Conservation (phyloP, 2,113 vertebrate genomes). For the Anguilla japonica region DNA sequence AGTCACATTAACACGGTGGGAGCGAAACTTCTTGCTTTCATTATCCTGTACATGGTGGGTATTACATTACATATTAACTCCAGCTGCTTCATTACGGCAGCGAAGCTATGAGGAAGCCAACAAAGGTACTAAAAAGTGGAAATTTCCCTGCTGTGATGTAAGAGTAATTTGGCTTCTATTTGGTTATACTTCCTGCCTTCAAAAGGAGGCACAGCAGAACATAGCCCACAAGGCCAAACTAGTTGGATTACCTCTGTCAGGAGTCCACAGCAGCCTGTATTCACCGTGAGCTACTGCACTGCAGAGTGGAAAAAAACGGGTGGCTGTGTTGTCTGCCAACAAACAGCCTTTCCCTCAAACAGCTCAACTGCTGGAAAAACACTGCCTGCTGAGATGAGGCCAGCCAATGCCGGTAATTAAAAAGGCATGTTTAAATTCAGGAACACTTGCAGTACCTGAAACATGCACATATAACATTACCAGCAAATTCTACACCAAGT, state of each 20-base stretch:
- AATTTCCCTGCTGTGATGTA: background rate
- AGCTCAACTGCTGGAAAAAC: background rate
- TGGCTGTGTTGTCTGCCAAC: background rate
- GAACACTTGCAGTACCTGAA: constrained; percentile 4
- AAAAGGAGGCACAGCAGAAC: background rate
- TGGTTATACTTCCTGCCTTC: background rate
- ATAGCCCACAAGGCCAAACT: background rate
- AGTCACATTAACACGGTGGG: background rate
- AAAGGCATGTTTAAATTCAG: constrained; percentile 2
- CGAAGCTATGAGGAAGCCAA: background rate
- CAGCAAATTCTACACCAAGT: background rate
- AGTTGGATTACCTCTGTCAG: background rate
- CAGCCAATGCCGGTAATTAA: constrained; percentile 9
- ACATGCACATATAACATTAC: background rate
- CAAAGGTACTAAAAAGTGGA: background rate
- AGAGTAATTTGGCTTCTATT: background rate
- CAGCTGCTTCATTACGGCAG: background rate
- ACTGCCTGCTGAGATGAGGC: background rate
- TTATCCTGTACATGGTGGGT: background rate
- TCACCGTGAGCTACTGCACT: background rate
- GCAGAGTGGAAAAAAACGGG: background rate
- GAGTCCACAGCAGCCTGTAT: background rate
- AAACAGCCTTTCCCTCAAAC: background rate
- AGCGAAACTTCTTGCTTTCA: background rate
- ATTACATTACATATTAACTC: background rate